Percentiles rank a stretch among this genome's conserved stretches.
Conservation (phyloP, 1,140 invertebrate genomes). For the Drosophila bocki region DNA sequence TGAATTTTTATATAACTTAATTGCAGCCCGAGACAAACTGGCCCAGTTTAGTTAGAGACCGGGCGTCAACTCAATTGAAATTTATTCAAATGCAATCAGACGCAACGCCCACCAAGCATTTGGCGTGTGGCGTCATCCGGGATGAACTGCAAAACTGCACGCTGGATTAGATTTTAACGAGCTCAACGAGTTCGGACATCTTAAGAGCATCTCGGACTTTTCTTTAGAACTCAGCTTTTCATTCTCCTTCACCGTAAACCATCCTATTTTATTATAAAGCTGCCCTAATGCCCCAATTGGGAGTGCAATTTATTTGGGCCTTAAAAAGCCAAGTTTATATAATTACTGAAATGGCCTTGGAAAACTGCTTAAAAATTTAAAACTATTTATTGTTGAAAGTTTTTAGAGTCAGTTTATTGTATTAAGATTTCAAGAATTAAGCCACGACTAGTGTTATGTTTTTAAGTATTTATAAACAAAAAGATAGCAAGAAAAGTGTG, state of each 20-base stretch:
- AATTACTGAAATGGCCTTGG: conserved; percentile 6
- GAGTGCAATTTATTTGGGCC: not conserved
- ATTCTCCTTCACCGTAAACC: not conserved
- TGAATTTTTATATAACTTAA: conserved; percentile 33
- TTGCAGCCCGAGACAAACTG: conserved; percentile 44
- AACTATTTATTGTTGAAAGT: too few relatives aligned
- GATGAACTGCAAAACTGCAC: conserved; percentile 29
- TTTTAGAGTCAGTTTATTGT: not conserved
- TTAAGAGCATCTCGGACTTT: not conserved
- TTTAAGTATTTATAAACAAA: too few relatives aligned
- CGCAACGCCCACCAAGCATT: conserved; percentile 54
- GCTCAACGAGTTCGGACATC: conserved; percentile 41
- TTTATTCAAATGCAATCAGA: conserved; percentile 72
- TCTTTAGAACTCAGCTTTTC: not conserved
- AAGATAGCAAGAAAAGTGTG: too few relatives aligned
- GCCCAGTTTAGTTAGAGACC: conserved; percentile 22
- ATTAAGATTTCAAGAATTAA: not conserved
- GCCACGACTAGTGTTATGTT: too few relatives aligned
- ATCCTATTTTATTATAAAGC: not conserved
- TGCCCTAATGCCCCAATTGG: not conserved
- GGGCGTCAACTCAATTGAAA: conserved; percentile 67
- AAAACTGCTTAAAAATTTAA: not conserved
- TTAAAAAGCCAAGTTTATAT: not conserved
- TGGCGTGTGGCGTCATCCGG: conserved; percentile 29
- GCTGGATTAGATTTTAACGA: conserved; percentile 54